Percentiles rank a stretch among this genome's conserved stretches.
These are phyloP conservation scores for Zygaena filipendulae DNA, from an alignment of 2,888 invertebrate species.

Conservation along the genomic window DNA sequence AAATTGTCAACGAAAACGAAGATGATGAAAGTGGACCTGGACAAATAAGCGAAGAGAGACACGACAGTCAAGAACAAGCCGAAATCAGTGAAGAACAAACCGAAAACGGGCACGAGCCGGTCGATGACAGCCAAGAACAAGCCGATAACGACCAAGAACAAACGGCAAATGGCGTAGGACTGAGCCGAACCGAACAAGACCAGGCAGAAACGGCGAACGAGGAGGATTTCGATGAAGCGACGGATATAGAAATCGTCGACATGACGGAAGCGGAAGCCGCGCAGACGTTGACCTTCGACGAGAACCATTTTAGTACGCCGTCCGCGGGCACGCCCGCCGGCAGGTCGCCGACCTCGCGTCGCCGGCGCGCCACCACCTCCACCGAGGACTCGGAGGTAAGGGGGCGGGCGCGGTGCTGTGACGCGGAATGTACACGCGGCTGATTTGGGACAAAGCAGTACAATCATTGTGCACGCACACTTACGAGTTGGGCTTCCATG, in stretches of 20 bases:
- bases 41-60: too few relatives aligned
- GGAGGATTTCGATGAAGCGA: slow-evolving; percentile 8
- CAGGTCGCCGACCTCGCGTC: slow-evolving; percentile 22
- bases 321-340: slow-evolving; percentile 38
- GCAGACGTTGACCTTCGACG: slow-evolving; percentile 47
- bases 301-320: slow-evolving; percentile 64
- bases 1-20: slow-evolving; percentile 11
- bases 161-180: not conserved
- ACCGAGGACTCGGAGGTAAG: slow-evolving; percentile 63
- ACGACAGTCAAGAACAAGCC: too few relatives aligned
- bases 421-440: slow-evolving; percentile 25
- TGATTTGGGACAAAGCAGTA: too few relatives aligned
- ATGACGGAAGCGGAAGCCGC: slow-evolving; percentile 10
- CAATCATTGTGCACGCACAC: too few relatives aligned
- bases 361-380: slow-evolving; percentile 37
- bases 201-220: slow-evolving; percentile 9
- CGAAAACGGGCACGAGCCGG: slow-evolving; percentile 3
- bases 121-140: too few relatives aligned
- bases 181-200: slow-evolving; percentile 3
- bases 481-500: too few relatives aligned
- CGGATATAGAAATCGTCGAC: slow-evolving; percentile 6
- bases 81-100: slow-evolving; percentile 1
- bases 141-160: too few relatives aligned
- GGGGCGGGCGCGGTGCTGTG: slow-evolving; percentile 26
- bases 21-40: slow-evolving; percentile 1